These are phyloP conservation scores for Melangyna quadrimaculata DNA, from an alignment of 2,888 invertebrate genomes.

Conservation along the genomic window DNA sequence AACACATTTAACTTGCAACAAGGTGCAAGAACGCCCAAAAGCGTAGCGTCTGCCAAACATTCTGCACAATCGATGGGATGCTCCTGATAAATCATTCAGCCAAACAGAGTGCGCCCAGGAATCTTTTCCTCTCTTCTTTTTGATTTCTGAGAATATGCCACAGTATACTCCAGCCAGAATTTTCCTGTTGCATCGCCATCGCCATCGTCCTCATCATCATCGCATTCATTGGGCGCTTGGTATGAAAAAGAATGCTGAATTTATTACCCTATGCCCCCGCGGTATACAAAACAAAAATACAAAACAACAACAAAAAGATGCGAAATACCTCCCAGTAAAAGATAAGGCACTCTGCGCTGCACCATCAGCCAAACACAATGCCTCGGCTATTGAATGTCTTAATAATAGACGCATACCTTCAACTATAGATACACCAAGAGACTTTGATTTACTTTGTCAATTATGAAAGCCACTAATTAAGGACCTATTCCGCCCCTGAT, in stretches of 20 bases:
- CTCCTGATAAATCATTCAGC: constrained; percentile 66
- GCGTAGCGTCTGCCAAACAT: constrained; percentile 40
- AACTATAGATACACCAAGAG: constrained; percentile 11
- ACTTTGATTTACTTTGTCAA: constrained; percentile 70
- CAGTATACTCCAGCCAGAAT: constrained; percentile 37
- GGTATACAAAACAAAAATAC: constrained; percentile 41
- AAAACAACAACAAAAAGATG: neutral
- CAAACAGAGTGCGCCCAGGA: constrained; percentile 30
- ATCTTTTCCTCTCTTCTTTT: constrained; percentile 39
- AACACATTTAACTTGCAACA: constrained; percentile 26
- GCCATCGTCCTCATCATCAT: neutral
- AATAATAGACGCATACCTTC: constrained; percentile 66
- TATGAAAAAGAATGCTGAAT: constrained; percentile 45
- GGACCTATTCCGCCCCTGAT: constrained; percentile 59
- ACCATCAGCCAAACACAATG: constrained; percentile 42
- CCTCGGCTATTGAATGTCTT: constrained; percentile 47
- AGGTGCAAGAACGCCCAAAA: constrained; percentile 63
- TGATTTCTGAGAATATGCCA: constrained; percentile 59
- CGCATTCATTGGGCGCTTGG: constrained; percentile 65
- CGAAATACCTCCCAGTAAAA: constrained; percentile 46
- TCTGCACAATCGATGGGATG: constrained; percentile 55
- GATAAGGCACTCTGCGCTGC: constrained; percentile 6
- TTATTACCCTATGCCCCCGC: constrained; percentile 65
- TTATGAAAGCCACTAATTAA: constrained; percentile 71
- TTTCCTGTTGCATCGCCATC: constrained; percentile 25